phyloP scores from a whole-genome alignment of 2,113 vertebrate species.

The Aldabrachelys gigantea region DNA sequence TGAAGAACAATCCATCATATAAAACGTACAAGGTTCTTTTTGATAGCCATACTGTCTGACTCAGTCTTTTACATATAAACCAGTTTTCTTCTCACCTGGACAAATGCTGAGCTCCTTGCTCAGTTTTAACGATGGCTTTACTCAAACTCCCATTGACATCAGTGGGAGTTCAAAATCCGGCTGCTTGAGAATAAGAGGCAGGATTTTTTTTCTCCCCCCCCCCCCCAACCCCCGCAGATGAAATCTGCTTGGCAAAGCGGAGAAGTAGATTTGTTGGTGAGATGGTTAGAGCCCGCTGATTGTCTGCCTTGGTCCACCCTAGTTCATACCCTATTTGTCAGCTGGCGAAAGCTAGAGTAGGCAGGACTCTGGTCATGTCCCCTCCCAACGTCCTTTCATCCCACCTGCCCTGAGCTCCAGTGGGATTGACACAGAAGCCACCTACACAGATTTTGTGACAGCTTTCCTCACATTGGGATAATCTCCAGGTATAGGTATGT shows the following conservation, averaged over 20 bases:
- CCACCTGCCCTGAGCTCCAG: background rate
- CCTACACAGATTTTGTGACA: background rate
- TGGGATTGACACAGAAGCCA: background rate
- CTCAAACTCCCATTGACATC: background rate
- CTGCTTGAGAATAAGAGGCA: background rate
- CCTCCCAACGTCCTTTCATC: background rate
- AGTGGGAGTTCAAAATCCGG: background rate
- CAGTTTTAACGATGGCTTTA: background rate
- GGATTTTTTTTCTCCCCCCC: rapidly evolving
- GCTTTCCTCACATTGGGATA: background rate
- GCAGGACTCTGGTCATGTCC: background rate
- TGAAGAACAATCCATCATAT: background rate
- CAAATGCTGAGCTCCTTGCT: background rate
- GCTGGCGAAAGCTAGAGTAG: background rate
- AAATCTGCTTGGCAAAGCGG: background rate
- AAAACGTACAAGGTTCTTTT: background rate
- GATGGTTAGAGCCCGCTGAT: background rate
- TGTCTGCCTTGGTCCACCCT: background rate
- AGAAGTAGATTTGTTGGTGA: background rate
- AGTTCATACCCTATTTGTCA: background rate
- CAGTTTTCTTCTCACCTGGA: background rate
- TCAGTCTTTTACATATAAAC: background rate
- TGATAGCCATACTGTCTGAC: background rate
- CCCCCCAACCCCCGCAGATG: background rate
- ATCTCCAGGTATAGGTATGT: background rate